These are phyloP conservation scores for Gymnoscopelus microlampas DNA, from an alignment of 2,797 vertebrate species.

Conservation along the genomic window DNA sequence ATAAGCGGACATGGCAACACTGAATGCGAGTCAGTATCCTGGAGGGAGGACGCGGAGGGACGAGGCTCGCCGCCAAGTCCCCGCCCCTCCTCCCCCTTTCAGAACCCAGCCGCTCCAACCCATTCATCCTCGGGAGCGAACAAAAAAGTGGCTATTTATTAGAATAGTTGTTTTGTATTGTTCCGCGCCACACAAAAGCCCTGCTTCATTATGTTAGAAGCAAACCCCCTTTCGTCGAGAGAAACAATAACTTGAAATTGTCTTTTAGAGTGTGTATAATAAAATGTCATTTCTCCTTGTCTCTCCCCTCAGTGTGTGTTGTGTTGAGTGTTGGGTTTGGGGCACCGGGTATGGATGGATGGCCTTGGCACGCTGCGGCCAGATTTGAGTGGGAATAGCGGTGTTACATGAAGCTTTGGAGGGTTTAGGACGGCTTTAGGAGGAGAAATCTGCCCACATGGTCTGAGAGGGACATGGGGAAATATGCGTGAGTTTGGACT, in stretches of 20 bases:
- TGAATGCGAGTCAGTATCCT: constrained; percentile 75
- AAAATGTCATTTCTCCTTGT: constrained; percentile 94
- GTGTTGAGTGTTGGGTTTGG: constrained; percentile 76
- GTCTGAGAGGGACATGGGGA: constrained; percentile 65
- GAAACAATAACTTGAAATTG: constrained; percentile 99
- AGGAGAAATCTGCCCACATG: constrained; percentile 75
- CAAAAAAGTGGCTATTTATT: constrained; percentile 97
- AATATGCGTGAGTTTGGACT: constrained; percentile 86
- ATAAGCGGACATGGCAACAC: constrained; percentile 31
- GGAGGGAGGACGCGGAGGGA: constrained; percentile 63
- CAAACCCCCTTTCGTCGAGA: constrained; percentile 85
- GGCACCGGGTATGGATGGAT: constrained; percentile 84
- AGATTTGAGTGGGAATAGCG: constrained; percentile 83
- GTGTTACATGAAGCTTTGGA: constrained; percentile 79
- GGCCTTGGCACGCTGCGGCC: constrained; percentile 85
- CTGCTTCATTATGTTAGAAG: constrained; percentile 93
- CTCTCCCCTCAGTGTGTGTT: constrained; percentile 87
- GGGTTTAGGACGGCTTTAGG: constrained; percentile 79
- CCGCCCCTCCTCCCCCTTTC: constrained; percentile 91
- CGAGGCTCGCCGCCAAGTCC: constrained; percentile 77
- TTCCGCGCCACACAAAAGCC: constrained; percentile 95
- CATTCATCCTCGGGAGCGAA: constrained; percentile 92
- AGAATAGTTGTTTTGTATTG: constrained; percentile 99
- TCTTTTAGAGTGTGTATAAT: constrained; percentile 97
- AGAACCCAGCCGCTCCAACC: constrained; percentile 91